Conservation (phyloP, 2,888 invertebrate species). For the Trileptium ribeirensis region DNA sequence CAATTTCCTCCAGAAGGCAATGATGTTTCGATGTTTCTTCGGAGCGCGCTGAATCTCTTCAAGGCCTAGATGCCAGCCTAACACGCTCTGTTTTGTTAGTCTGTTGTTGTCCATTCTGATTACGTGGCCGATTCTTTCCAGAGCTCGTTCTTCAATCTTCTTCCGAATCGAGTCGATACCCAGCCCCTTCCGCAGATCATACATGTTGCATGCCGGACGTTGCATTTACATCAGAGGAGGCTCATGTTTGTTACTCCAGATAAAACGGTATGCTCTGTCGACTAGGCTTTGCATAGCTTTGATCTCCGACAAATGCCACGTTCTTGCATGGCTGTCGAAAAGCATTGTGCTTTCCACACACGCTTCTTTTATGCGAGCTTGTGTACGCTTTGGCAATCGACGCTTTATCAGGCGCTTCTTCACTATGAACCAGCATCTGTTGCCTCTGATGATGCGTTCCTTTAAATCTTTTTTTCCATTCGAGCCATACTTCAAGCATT, state of each 20-base stretch:
- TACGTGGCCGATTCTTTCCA: neutral
- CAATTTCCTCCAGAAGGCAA: neutral
- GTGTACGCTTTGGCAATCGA: neutral
- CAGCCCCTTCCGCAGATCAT: neutral
- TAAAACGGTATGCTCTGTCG: neutral
- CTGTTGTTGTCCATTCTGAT: neutral
- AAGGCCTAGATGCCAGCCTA: neutral
- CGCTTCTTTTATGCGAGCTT: neutral
- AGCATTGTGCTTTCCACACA: neutral
- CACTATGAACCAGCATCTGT: neutral
- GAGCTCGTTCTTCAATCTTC: neutral
- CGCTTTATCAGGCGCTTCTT: neutral
- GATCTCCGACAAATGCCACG: neutral
- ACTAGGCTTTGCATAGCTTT: neutral
- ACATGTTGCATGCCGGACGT: neutral
- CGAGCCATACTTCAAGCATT: neutral
- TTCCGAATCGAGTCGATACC: neutral
- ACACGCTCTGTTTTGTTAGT: neutral
- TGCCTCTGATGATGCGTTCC: neutral
- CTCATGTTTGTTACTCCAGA: neutral
- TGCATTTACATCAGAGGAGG: neutral
- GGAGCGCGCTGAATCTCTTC: neutral
- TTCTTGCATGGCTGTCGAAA: neutral
- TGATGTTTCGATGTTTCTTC: neutral
- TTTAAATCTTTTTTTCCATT: neutral